A percentile compares a stretch with the other conserved stretches of the same genome.
Conservation (phyloP, 2,113 vertebrate genomes). For the Aegypius monachus region DNA sequence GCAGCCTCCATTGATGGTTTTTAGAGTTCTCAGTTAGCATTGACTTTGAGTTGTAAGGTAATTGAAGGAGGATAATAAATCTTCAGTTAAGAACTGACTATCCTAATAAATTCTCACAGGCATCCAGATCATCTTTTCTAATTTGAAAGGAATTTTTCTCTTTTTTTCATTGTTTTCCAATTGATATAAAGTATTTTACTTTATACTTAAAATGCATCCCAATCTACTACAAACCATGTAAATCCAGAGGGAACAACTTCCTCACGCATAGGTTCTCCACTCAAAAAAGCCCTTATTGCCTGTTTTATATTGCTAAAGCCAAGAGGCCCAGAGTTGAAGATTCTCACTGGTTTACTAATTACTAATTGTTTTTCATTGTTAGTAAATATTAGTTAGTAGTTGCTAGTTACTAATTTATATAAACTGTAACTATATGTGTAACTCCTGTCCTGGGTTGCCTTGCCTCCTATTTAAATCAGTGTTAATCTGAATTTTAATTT, state of each 20-base stretch:
- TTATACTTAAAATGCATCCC: background rate
- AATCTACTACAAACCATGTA: background rate
- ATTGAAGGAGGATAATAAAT: background rate
- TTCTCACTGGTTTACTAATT: background rate
- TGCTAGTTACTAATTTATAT: background rate
- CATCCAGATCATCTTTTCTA: background rate
- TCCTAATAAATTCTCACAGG: background rate
- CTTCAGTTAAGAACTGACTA: background rate
- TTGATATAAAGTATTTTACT: background rate
- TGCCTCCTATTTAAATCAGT: background rate
- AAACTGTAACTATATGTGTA: background rate
- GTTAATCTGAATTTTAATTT: background rate
- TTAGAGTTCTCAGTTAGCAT: background rate
- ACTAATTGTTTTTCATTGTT: background rate
- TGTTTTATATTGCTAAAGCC: background rate
- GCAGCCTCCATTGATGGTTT: background rate
- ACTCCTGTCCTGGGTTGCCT: background rate
- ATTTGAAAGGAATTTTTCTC: background rate
- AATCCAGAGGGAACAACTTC: background rate
- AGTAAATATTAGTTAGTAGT: background rate
- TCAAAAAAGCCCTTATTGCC: background rate
- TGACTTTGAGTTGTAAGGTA: background rate
- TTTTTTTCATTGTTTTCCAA: background rate
- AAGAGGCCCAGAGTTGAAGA: background rate
- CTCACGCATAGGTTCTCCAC: fast-evolving